Percentiles rank a stretch among this genome's conserved stretches.
Evolutionary conservation across 1,140 invertebrate species (phyloP).

Genomic region (Pseudomyrmex pallidus): DNA sequence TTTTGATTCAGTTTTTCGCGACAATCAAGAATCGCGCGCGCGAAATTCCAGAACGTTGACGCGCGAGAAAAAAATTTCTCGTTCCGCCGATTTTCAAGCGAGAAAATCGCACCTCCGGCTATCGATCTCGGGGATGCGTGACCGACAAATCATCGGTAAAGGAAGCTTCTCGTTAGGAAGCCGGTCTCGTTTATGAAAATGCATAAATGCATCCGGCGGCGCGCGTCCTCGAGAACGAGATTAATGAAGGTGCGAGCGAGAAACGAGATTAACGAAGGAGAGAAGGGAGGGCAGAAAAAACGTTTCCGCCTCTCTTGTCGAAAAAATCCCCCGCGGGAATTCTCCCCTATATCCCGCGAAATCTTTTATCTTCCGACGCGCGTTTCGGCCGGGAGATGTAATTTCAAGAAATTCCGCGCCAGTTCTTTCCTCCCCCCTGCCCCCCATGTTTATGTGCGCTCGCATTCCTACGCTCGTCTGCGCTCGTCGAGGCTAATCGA

Average conservation of each 20-base stretch:
- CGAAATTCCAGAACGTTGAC: slow-evolving; percentile 12
- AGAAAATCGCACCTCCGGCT: not conserved
- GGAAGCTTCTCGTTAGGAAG: slow-evolving; percentile 2
- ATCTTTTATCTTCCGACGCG: slow-evolving; percentile 32
- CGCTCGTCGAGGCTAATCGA: slow-evolving; percentile 72
- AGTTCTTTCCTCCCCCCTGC: slow-evolving; percentile 52
- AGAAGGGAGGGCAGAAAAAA: slow-evolving; percentile 3
- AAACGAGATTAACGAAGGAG: slow-evolving; percentile 36
- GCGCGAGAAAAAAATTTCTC: slow-evolving; percentile 5
- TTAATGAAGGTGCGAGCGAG: slow-evolving; percentile 26
- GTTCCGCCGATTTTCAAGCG: not conserved
- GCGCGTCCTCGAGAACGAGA: slow-evolving; percentile 36
- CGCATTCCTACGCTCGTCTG: slow-evolving; percentile 50
- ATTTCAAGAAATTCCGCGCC: slow-evolving; percentile 75
- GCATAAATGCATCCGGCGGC: not conserved
- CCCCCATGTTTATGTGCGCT: slow-evolving; percentile 74
- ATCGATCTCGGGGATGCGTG: slow-evolving; percentile 28
- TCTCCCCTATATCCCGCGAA: slow-evolving; percentile 47
- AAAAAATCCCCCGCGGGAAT: slow-evolving; percentile 61
- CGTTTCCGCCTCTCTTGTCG: slow-evolving; percentile 66
- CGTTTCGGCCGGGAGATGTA: slow-evolving; percentile 59
- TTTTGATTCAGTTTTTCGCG: slow-evolving; percentile 37
- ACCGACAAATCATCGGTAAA: slow-evolving; percentile 11
- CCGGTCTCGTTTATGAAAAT: slow-evolving; percentile 19
- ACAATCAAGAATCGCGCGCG: slow-evolving; percentile 28